A percentile compares a stretch with the other conserved stretches of the same genome.
Evolutionary conservation across 2,797 vertebrate genomes (phyloP).

Genomic region (Typhlichthys eigenmanni): DNA sequence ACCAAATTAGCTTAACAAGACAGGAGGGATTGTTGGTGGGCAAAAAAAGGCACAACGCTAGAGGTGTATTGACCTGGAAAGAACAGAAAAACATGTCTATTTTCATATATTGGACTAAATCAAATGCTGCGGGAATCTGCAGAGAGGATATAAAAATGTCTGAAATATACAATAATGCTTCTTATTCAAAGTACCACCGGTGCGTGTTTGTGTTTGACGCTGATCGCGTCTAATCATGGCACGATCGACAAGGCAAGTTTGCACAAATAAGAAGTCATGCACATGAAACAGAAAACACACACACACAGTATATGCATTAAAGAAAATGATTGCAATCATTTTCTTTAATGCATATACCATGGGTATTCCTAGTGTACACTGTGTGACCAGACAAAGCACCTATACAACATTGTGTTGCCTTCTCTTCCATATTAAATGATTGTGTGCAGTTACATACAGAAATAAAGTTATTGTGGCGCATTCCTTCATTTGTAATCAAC

Average conservation of each 20-base stretch:
- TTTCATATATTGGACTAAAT: conserved; percentile 5
- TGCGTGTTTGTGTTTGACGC: conserved; percentile 74
- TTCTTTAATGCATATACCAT: background rate
- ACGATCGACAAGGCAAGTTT: conserved; percentile 39
- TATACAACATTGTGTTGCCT: no score
- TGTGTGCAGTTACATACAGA: no score
- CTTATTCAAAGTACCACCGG: conserved; percentile 70
- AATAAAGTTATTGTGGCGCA: no score
- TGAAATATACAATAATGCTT: conserved; percentile 64
- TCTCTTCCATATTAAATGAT: no score
- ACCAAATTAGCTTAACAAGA: no score
- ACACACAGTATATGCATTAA: background rate
- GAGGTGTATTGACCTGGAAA: background rate
- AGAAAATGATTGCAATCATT: background rate
- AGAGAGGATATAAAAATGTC: conserved; percentile 53
- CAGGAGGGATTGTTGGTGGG: background rate
- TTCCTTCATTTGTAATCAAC: no score
- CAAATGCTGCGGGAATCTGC: conserved; percentile 29
- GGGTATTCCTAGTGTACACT: no score
- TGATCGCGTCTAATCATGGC: conserved; percentile 77
- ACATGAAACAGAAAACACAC: background rate
- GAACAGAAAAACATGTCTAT: conserved; percentile 1
- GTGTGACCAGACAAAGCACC: background rate
- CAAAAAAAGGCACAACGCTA: background rate
- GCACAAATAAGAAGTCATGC: background rate